Evolutionary conservation across 1,140 invertebrate genomes (phyloP).

Genomic region (Halyomorpha halys): DNA sequence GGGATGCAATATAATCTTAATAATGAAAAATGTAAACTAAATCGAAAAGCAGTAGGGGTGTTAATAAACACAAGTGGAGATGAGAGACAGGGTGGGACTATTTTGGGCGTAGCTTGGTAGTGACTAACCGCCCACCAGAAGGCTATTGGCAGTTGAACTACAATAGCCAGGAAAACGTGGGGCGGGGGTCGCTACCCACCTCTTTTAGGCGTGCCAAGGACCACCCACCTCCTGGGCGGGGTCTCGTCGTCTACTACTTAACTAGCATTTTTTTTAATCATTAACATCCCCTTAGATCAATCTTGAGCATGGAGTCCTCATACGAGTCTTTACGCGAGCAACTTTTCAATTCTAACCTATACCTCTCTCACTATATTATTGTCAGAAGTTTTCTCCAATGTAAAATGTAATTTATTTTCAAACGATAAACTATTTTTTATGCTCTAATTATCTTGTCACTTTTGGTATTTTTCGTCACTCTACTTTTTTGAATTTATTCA

Average conservation of each 20-base stretch:
- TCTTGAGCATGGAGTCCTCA: not conserved
- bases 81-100: not conserved
- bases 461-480: too few relatives aligned
- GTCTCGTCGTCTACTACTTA: not conserved
- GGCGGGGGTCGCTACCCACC: constrained; percentile 8
- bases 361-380: not conserved
- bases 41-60: too few relatives aligned
- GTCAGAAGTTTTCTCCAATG: too few relatives aligned
- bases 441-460: too few relatives aligned
- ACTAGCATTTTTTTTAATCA: not conserved
- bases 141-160: constrained; percentile 8
- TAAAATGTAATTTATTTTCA: too few relatives aligned
- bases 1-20: too few relatives aligned
- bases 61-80: too few relatives aligned
- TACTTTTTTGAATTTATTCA: too few relatives aligned
- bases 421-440: too few relatives aligned
- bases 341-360: not conserved
- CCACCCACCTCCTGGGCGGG: constrained; percentile 17
- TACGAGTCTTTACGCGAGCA: not conserved
- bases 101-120: constrained; percentile 1
- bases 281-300: not conserved
- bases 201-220: constrained; percentile 17
- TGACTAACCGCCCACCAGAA: not conserved
- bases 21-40: too few relatives aligned
- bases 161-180: not conserved